These are phyloP conservation scores for Wasmannia auropunctata DNA, from an alignment of 1,140 invertebrate species.

Conservation along the genomic window DNA sequence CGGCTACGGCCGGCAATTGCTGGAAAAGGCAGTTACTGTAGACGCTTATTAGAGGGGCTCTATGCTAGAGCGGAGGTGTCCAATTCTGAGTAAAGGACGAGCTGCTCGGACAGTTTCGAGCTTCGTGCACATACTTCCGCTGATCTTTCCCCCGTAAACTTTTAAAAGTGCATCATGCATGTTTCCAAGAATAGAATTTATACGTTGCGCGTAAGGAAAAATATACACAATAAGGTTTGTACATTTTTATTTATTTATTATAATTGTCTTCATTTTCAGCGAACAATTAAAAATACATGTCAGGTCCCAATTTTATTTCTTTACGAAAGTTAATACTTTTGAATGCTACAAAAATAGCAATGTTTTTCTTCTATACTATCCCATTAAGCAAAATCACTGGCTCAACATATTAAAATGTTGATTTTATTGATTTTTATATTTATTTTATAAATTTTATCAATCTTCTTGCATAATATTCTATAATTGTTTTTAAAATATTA, in stretches of 20 bases:
- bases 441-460: no score
- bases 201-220: neutral
- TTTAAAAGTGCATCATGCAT: neutral
- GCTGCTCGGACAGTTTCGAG: neutral
- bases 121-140: neutral
- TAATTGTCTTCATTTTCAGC: neutral
- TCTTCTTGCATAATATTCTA: no score
- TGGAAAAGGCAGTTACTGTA: slow-evolving; percentile 22
- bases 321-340: neutral
- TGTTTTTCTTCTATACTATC: neutral
- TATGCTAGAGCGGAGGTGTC: neutral
- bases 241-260: neutral
- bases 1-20: slow-evolving; percentile 34
- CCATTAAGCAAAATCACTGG: no score
- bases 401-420: no score
- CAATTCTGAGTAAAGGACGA: neutral
- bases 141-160: neutral
- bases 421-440: no score
- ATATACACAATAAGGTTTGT: neutral
- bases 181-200: neutral
- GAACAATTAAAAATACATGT: neutral
- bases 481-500: no score
- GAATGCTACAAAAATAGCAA: neutral
- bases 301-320: neutral
- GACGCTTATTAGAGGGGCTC: slow-evolving; percentile 36